A percentile compares a stretch with the other conserved stretches of the same genome.
phyloP scores from a whole-genome alignment of 2,797 vertebrate species.

The Parauchenoglanis punctatus region DNA sequence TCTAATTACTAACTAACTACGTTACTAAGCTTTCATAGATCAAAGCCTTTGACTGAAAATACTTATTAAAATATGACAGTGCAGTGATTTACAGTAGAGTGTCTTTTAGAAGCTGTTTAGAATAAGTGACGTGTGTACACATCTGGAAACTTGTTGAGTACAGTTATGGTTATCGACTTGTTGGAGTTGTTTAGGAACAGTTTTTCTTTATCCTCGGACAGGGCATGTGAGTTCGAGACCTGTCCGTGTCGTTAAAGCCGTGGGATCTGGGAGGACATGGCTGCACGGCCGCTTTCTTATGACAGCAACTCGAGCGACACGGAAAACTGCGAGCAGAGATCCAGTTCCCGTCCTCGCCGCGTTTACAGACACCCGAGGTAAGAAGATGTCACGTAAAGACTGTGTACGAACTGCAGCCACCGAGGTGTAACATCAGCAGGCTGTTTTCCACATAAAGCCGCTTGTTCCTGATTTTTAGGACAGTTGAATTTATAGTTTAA shows the following conservation, averaged over 20 bases:
- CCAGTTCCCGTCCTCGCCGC: slow-evolving; percentile 83
- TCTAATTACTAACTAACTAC: neutral
- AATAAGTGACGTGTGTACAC: neutral
- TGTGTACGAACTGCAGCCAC: too few relatives aligned
- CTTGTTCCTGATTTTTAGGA: neutral
- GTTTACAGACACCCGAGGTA: slow-evolving; percentile 86
- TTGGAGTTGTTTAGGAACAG: neutral
- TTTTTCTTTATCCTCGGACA: slow-evolving; percentile 7
- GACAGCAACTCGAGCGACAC: slow-evolving; percentile 89
- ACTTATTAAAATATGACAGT: neutral
- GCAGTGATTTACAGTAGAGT: too few relatives aligned
- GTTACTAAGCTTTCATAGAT: neutral
- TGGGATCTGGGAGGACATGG: slow-evolving; percentile 68
- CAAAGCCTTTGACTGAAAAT: neutral
- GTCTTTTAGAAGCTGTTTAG: neutral
- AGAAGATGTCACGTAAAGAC: neutral
- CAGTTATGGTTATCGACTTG: neutral
- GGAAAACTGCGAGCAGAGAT: slow-evolving; percentile 86
- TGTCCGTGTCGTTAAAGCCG: neutral
- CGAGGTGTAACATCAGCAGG: too few relatives aligned
- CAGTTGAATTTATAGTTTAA: neutral
- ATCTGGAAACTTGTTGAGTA: neutral
- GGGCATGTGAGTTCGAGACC: slow-evolving; percentile 38
- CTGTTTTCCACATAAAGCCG: too few relatives aligned
- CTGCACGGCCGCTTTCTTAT: slow-evolving; percentile 85